A percentile compares a stretch with the other conserved stretches of the same genome.
phyloP scores from a whole-genome alignment of 2,113 vertebrate genomes.

The Axis porcinus region DNA sequence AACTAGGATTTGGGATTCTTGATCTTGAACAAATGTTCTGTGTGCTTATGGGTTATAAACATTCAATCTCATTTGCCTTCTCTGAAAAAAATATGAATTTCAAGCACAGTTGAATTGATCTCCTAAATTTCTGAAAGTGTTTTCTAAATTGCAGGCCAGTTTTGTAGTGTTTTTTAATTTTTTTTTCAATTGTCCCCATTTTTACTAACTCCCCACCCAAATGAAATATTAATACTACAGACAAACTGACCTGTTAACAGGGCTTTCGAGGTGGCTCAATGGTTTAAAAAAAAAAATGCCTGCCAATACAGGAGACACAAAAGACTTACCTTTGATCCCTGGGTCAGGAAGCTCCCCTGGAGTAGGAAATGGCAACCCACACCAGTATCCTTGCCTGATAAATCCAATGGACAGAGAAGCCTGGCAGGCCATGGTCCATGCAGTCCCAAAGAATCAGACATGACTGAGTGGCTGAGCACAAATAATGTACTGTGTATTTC shows the following conservation, averaged over 20 bases:
- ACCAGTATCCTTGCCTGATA: too few relatives aligned
- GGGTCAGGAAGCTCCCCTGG: neutral
- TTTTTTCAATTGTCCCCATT: neutral
- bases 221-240: neutral
- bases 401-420: too few relatives aligned
- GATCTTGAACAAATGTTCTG: neutral
- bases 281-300: neutral
- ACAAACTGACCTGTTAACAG: neutral
- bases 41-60: neutral
- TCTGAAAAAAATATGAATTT: neutral
- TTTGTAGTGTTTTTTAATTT: neutral
- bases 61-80: neutral
- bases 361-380: neutral
- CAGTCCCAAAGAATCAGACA: neutral
- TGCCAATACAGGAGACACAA: neutral
- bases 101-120: neutral
- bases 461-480: neutral
- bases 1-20: too few relatives aligned
- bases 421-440: neutral
- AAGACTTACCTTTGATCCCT: neutral
- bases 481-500: neutral
- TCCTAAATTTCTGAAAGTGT: neutral
- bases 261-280: neutral
- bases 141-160: neutral
- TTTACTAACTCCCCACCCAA: neutral